Percentiles rank a stretch among this genome's conserved stretches.
These are phyloP conservation scores for Xiphophorus hellerii DNA, from an alignment of 2,113 vertebrate species.

Conservation along the genomic window DNA sequence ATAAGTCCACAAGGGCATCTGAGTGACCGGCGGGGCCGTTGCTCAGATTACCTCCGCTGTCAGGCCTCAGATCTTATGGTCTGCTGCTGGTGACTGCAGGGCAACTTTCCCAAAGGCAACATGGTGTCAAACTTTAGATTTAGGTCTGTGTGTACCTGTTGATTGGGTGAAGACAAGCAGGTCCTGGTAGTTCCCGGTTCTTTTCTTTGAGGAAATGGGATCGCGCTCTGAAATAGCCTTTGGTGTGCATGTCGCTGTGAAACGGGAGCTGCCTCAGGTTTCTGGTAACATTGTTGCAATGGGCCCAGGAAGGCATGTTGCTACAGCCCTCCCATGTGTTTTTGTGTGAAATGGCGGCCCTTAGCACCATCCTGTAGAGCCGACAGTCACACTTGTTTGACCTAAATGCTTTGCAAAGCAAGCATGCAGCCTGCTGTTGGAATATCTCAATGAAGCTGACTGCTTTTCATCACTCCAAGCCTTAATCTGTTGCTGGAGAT, in stretches of 20 bases:
- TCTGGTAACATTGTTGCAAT: constrained; percentile 9
- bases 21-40: constrained; percentile 67
- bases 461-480: too few species aligned
- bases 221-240: constrained; percentile 49
- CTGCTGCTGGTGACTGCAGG: neutral
- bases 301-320: constrained; percentile 10
- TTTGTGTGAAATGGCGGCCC: neutral
- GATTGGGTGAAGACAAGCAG: too few species aligned
- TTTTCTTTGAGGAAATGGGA: constrained; percentile 35
- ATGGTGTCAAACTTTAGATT: neutral
- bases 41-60: constrained; percentile 27
- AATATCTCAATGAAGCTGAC: too few species aligned
- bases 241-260: constrained; percentile 47
- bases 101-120: neutral
- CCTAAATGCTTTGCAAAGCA: too few species aligned
- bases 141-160: neutral
- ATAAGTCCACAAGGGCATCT: constrained; percentile 75
- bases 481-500: too few species aligned
- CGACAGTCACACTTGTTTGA: too few species aligned
- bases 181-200: neutral
- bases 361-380: neutral
- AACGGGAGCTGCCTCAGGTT: constrained; percentile 33
- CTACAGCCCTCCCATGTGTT: neutral
- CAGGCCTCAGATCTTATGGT: neutral
- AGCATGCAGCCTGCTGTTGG: too few species aligned